Conservation (phyloP, 2,797 vertebrate species). For the Cynodonichthys magdalenae region DNA sequence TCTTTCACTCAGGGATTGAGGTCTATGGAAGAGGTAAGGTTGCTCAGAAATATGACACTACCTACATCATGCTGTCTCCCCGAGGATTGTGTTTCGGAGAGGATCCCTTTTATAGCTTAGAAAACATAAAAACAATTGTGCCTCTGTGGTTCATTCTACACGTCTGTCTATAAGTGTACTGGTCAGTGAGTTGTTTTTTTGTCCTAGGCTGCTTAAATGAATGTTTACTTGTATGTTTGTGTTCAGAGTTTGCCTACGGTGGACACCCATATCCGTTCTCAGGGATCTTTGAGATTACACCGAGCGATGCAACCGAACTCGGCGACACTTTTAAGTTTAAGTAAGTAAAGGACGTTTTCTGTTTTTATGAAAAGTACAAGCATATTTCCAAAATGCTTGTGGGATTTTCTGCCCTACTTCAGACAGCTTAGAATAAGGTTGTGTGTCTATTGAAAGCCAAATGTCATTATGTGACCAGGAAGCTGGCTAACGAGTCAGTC, state of each 20-base stretch:
- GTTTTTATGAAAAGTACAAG: background rate
- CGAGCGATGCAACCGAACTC: constrained; percentile 94
- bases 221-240: constrained; percentile 16
- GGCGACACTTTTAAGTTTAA: constrained; percentile 99
- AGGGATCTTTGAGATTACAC: constrained; percentile 98
- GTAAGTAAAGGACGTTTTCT: constrained; percentile 79
- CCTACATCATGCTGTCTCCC: background rate
- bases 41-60: constrained; percentile 25
- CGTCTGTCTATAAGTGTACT: background rate
- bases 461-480: background rate
- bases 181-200: constrained; percentile 1
- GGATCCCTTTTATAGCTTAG: background rate
- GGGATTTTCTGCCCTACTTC: background rate
- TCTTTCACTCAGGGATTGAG: constrained; percentile 99
- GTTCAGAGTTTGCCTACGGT: constrained; percentile 96
- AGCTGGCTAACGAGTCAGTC: background rate
- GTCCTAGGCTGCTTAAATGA: background rate
- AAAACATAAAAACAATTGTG: background rate
- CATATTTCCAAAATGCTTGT: background rate
- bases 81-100: constrained; percentile 12
- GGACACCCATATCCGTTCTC: constrained; percentile 99
- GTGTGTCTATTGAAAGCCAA: background rate
- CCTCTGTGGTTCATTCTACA: background rate
- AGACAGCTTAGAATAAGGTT: background rate
- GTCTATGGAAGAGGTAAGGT: constrained; percentile 95